Evolutionary conservation across 2,113 vertebrate species (phyloP), one percentile per base, ranked within the genome.

Genomic region (Phalacrocorax pelagicus): DNA sequence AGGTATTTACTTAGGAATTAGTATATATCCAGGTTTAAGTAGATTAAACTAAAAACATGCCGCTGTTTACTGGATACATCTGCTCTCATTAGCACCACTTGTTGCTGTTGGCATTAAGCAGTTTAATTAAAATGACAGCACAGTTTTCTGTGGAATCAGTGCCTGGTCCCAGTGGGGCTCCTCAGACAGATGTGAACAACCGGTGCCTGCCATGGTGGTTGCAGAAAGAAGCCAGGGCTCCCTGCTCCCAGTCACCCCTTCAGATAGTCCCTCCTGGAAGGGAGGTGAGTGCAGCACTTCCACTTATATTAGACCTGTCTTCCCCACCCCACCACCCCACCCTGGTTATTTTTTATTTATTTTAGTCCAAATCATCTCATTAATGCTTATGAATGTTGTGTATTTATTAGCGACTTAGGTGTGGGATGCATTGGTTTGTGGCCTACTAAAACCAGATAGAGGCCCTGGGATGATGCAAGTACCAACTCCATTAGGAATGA

Each of bases 1-100:
- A 96, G 77, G 77, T 95, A 96, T 97, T 97, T 97, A 81, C 90
- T 89, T 75, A 91, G 27, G 90, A 92, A 96, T 97, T 96, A 97
- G 59, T 94, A 93, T 75, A 96, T 86, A 92, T 94, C 87, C 79
- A 94, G 78, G 82, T 95, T 96, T 97, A 93, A 97, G 77, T 51
- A 97, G 94, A 96, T 97, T 94, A 96, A 93, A 80, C 84, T 95
- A 88, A 91, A 97, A 95, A 75, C 91, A 93, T 81, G 89, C 66
- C 95, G 87, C 91, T 94, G 94, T 95, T 97, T 96, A 92, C 91
- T 88, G 70, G 85, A 57, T 97, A 93, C 96, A 97, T 96, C 93
- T 97, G 91, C 89, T 97, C 88, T 96, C 93, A 94, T 96, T 97
- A 94, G 87, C 77, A 72, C 47, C 94, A 95, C 91, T 97, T 97